phyloP scores from a whole-genome alignment of 2,113 vertebrate species.

The Lophochroa leadbeateri region DNA sequence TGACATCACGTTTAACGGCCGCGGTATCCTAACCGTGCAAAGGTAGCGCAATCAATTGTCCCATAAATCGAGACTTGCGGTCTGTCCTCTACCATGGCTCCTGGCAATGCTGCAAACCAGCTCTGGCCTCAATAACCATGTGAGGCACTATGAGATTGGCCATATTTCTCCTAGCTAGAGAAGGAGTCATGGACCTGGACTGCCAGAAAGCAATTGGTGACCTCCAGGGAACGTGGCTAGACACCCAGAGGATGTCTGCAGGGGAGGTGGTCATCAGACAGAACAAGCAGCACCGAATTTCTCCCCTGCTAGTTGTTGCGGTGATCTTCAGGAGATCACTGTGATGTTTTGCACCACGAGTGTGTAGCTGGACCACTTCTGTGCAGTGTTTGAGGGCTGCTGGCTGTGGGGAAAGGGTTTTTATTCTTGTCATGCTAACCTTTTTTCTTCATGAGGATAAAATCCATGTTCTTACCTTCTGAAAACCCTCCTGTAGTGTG shows the following conservation, averaged over 20 bases:
- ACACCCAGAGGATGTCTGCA: neutral
- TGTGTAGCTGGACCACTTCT: neutral
- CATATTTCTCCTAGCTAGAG: neutral
- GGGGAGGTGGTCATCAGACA: neutral
- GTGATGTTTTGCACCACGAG: accelerated
- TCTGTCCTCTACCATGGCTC: neutral
- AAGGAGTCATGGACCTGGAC: neutral
- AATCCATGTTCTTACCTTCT: neutral
- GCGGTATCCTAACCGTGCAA: too few relatives aligned
- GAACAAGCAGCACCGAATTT: accelerated
- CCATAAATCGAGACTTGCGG: too few relatives aligned
- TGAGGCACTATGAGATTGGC: neutral
- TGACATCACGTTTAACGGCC: too few relatives aligned
- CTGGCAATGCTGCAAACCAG: neutral
- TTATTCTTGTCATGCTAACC: neutral
- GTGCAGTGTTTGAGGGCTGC: neutral
- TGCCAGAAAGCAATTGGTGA: neutral
- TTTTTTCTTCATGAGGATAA: neutral
- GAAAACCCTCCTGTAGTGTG: accelerated
- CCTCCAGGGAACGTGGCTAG: neutral
- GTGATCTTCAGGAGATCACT: neutral
- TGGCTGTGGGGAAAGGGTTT: neutral
- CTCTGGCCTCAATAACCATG: neutral
- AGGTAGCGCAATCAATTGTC: too few relatives aligned
- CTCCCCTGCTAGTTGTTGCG: neutral